Evolutionary conservation across 1,140 invertebrate genomes (phyloP).

Genomic region (Mycetomoellerius zeteki): DNA sequence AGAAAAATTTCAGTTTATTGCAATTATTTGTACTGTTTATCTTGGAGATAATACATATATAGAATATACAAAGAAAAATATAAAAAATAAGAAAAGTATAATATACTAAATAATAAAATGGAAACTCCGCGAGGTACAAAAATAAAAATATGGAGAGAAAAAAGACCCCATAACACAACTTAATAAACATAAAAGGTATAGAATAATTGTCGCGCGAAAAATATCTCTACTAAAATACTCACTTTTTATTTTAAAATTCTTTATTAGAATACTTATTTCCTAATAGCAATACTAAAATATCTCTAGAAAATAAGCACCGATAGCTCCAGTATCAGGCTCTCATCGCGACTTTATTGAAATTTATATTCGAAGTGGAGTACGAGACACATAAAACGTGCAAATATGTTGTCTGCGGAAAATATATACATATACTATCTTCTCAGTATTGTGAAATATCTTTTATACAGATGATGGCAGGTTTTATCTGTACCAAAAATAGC

Average conservation of each 20-base stretch:
- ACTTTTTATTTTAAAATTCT: no score
- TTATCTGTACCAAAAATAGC: conserved; percentile 44
- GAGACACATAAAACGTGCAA: not conserved
- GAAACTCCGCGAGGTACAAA: not conserved
- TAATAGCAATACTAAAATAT: no score
- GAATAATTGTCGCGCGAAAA: not conserved
- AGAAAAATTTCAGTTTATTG: not conserved
- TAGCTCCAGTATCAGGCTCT: not conserved
- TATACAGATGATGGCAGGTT: conserved; percentile 74
- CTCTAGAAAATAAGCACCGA: not conserved
- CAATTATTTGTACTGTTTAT: not conserved
- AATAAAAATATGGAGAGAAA: not conserved
- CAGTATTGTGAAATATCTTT: conserved; percentile 14
- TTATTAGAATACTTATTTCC: no score
- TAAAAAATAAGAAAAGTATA: not conserved
- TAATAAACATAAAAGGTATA: not conserved
- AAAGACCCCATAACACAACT: not conserved
- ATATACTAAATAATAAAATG: not conserved
- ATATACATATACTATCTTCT: conserved; percentile 19
- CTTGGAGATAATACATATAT: not conserved
- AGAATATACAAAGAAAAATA: not conserved
- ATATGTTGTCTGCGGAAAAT: conserved; percentile 23
- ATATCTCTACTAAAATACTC: not conserved
- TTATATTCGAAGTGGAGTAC: conserved; percentile 2
- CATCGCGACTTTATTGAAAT: conserved; percentile 16